A percentile compares a stretch with the other conserved stretches of the same genome.
Conservation (phyloP, 92 coral and sea anemone species). For the Phenganax subtilis region DNA sequence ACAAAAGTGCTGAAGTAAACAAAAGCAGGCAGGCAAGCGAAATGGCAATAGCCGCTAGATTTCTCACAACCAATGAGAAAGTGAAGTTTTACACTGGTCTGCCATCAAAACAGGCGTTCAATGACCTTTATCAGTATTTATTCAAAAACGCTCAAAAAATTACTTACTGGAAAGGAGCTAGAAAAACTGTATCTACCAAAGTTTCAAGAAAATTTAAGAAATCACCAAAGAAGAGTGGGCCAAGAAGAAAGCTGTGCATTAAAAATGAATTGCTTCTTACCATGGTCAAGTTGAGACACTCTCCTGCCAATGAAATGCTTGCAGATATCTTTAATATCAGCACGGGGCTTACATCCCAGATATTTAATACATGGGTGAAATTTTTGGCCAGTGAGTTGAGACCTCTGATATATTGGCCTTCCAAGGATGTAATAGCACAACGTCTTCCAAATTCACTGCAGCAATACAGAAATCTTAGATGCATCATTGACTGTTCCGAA, state of each 20-base stretch:
- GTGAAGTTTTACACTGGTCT: neutral
- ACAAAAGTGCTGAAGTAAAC: no score
- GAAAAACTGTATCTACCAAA: constrained; percentile 47
- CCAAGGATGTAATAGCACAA: no score
- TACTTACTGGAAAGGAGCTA: constrained; percentile 54
- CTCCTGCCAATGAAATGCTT: constrained; percentile 43
- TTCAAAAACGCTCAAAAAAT: constrained; percentile 26
- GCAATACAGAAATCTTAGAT: constrained; percentile 44
- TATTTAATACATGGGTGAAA: constrained; percentile 60
- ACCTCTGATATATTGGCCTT: no score
- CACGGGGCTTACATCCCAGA: constrained; percentile 40
- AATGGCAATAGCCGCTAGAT: no score
- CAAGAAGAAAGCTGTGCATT: constrained; percentile 40
- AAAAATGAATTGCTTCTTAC: constrained; percentile 51
- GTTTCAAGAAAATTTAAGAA: constrained; percentile 31
- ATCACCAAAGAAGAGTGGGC: constrained; percentile 44
- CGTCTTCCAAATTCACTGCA: constrained; percentile 39
- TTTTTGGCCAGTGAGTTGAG: constrained; percentile 52
- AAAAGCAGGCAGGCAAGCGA: no score
- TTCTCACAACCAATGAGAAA: no score
- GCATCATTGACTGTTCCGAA: constrained; percentile 56
- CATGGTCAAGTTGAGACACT: constrained; percentile 40
- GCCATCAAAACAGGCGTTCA: neutral
- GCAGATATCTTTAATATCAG: constrained; percentile 55
- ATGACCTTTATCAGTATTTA: no score